Conservation (phyloP, 2,113 vertebrate species). For the Oxyruncus cristatus region DNA sequence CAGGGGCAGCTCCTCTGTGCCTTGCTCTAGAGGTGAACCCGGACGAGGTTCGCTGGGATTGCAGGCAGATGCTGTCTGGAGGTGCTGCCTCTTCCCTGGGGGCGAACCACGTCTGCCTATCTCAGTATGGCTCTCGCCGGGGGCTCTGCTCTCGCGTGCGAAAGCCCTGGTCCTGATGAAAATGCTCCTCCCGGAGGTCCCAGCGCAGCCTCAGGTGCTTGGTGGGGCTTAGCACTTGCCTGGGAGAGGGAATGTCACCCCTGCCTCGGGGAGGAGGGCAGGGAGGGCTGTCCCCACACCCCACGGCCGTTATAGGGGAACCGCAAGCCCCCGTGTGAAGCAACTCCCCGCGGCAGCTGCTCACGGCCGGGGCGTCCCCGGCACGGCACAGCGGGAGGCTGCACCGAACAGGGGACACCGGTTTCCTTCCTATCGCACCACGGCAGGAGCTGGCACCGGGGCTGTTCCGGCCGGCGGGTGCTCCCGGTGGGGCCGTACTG, state of each 20-base stretch:
- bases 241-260: not conserved
- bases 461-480: fast-evolving
- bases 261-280: not conserved
- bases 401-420: fast-evolving
- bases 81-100: not conserved
- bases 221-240: not conserved
- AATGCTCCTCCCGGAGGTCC: fast-evolving
- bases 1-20: not conserved
- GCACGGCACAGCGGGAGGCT: not conserved
- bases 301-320: not conserved
- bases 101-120: fast-evolving
- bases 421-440: not conserved
- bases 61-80: not conserved
- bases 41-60: fast-evolving
- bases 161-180: not conserved
- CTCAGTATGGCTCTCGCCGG: not conserved
- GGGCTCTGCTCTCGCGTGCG: fast-evolving
- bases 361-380: fast-evolving
- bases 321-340: not conserved
- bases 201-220: not conserved
- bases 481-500: not conserved
- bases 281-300: not conserved
- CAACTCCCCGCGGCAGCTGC: not conserved
- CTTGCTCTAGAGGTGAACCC: not conserved
- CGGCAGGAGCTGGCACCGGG: fast-evolving